Evolutionary conservation across 2,113 vertebrate species (phyloP), one percentile per base, ranked within the genome.

Genomic region (Ammospiza caudacuta): DNA sequence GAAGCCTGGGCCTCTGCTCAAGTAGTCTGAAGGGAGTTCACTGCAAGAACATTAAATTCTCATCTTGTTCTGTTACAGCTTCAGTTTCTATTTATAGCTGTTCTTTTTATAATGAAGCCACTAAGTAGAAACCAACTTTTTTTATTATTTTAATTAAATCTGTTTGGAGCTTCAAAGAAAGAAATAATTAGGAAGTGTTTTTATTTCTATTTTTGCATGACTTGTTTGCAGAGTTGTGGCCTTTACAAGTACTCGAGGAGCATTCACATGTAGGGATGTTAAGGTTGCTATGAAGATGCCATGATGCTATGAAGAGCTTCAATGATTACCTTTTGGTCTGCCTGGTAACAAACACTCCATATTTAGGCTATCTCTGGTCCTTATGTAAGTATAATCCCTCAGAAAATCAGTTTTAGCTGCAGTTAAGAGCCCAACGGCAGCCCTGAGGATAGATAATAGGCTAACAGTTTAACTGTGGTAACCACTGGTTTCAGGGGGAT

Each of bases 311-410:
- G 10, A 29, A 58, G 72, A 83, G 29, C 11, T 69, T 49, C 78
- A 73, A 1, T 80, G 33, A 18, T 69, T 91, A 51, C 15, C 22
- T 91, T 85, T 90, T 92, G 28, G 25, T 78, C n/a, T 85, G 74
- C 67, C 61, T 90, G 33, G 29, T 85, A 80, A 63, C 58, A 85
- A 85, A 83, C 52, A 57, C 63, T 66, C 75, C 15, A 1, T 52
- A 92, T 91, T 87, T 67, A 85, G 82, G 87, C 35, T 20, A 25
- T 95, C 66, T 95, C 46, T 92, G 37, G 43, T 75, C 46, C 75
- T 96, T 97, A 83, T 15, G 15, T 82, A 94, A 95, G 39, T 79
- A 15, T 92, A 92, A 95, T 93, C 75, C 90, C 69, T 54, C 27
- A 41, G 82, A 92, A 95, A 90, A 87, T 72, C 69, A 79, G 54